phyloP scores from a whole-genome alignment of 30 jellyfish, hydroid and myxozoan species.

The Pelagia noctiluca region DNA sequence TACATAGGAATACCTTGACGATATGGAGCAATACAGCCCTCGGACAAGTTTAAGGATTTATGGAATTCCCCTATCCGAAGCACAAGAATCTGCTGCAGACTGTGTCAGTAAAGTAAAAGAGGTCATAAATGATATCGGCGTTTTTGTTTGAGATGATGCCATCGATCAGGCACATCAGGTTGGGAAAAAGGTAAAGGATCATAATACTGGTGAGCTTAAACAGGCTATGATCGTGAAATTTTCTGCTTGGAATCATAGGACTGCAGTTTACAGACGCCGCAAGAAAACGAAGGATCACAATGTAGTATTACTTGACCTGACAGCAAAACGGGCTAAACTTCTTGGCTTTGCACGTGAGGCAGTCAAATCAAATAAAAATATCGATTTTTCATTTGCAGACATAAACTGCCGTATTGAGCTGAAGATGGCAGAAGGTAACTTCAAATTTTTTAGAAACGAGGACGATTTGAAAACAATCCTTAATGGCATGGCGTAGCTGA shows the following conservation, averaged over 20 bases:
- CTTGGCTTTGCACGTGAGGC: not conserved
- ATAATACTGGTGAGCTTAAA: not conserved
- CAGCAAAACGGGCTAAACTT: not conserved
- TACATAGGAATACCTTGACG: not conserved
- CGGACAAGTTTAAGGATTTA: conserved; percentile 21
- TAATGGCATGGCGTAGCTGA: too few species aligned
- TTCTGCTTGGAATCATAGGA: conserved; percentile 2
- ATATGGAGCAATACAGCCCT: conserved; percentile 20
- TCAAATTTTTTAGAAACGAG: too few species aligned
- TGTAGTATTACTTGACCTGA: not conserved
- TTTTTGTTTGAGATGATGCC: not conserved
- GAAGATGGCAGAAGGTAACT: not conserved
- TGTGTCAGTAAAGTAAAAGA: conserved; percentile 5
- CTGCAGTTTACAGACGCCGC: conserved; percentile 11
- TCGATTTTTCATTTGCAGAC: not conserved
- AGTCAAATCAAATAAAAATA: not conserved
- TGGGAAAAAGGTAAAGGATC: not conserved
- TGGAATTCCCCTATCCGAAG: not conserved
- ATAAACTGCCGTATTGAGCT: not conserved
- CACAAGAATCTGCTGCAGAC: not conserved
- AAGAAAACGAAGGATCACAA: not conserved
- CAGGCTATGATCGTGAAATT: conserved; percentile 20
- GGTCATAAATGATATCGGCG: not conserved
- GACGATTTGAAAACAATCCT: too few species aligned
- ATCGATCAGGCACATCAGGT: conserved; percentile 19